These are phyloP conservation scores for Cloeon dipterum DNA, from an alignment of 2,888 invertebrate genomes.

Conservation along the genomic window DNA sequence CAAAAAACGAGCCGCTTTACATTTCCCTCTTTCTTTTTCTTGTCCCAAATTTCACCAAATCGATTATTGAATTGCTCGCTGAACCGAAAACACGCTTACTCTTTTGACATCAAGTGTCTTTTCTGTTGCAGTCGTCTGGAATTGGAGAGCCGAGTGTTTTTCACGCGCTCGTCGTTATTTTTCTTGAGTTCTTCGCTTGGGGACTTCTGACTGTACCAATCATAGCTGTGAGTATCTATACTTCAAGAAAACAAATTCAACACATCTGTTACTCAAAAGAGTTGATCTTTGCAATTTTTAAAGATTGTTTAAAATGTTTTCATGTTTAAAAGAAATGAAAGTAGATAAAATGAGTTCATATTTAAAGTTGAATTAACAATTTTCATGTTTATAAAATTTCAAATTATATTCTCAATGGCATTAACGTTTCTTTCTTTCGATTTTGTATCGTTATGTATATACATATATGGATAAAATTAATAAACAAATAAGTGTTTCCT, in stretches of 20 bases:
- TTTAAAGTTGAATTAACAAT: neutral
- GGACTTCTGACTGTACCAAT: conserved; percentile 95
- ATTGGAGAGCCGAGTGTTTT: conserved; percentile 90
- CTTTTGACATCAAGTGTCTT: no score
- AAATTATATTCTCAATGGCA: neutral
- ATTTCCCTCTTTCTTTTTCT: no score
- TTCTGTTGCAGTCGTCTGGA: conserved; percentile 44
- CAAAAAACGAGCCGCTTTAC: no score
- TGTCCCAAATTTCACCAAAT: no score
- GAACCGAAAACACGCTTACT: no score
- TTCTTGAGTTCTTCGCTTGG: conserved; percentile 99
- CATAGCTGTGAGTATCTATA: conserved; percentile 27
- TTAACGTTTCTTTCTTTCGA: neutral
- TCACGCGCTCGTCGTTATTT: conserved; percentile 97
- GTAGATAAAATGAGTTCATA: neutral
- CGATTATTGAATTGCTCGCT: no score
- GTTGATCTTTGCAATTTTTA: conserved; percentile 1
- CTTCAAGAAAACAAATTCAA: no score
- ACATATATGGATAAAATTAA: no score
- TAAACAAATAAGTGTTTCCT: no score
- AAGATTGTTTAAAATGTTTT: neutral
- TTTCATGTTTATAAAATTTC: neutral
- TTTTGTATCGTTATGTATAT: neutral
- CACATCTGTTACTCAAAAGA: neutral
- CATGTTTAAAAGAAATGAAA: neutral